phyloP scores from a whole-genome alignment of 2,113 vertebrate genomes.

The Condylura cristata region DNA sequence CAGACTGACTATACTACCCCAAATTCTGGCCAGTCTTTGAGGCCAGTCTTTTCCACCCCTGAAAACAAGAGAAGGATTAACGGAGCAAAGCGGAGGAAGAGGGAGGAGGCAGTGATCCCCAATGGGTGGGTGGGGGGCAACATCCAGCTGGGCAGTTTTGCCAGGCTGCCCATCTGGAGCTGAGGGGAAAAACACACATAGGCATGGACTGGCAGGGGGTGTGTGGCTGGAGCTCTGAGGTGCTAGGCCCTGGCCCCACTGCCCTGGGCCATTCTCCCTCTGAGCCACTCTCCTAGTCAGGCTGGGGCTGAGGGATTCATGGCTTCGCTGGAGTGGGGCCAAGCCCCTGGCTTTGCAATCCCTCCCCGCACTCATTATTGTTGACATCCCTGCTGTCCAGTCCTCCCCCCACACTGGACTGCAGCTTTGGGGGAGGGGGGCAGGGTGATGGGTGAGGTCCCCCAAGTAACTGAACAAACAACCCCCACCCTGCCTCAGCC shows the following conservation, averaged over 20 bases:
- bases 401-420: background rate
- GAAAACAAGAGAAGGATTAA: background rate
- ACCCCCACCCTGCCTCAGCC: constrained; percentile 58
- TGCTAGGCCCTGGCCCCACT: background rate
- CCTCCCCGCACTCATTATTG: background rate
- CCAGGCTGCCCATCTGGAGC: constrained; percentile 54
- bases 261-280: constrained; percentile 22
- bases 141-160: background rate
- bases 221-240: background rate
- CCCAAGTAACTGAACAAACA: constrained; percentile 68
- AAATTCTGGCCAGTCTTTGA: constrained; percentile 25
- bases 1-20: background rate
- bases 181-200: background rate
- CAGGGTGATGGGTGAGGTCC: constrained; percentile 15
- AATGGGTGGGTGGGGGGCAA: background rate
- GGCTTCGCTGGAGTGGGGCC: constrained; percentile 49
- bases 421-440: constrained; percentile 22
- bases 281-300: background rate
- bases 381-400: constrained; percentile 14
- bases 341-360: constrained; percentile 32
- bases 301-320: constrained; percentile 33
- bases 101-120: constrained; percentile 35
- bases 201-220: background rate
- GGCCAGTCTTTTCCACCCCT: background rate
- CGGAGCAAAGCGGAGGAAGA: background rate